A percentile compares a stretch with the other conserved stretches of the same genome.
These are phyloP conservation scores for Ophioderma brevispina DNA, from an alignment of 35 echinoderm and acorn worm species.

Conservation along the genomic window DNA sequence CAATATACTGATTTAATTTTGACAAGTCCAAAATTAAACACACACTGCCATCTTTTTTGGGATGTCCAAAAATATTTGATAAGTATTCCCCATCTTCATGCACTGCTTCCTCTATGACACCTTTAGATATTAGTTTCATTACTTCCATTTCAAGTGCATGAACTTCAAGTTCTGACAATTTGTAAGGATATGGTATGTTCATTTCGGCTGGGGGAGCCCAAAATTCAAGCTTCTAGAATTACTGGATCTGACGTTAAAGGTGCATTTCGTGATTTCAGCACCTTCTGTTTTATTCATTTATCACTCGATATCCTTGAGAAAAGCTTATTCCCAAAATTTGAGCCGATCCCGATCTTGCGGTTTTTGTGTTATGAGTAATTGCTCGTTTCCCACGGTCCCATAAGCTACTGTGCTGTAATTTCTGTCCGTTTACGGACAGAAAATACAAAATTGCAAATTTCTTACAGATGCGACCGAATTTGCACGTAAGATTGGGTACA, in stretches of 20 bases:
- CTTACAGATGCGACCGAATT: too few species aligned
- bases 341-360: too few species aligned
- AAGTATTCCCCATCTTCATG: neutral
- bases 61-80: slow-evolving; percentile 22
- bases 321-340: too few species aligned
- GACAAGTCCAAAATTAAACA: slow-evolving; percentile 50
- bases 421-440: too few species aligned
- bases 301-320: too few species aligned
- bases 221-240: slow-evolving; percentile 70
- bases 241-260: slow-evolving; percentile 56
- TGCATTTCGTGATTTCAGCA: too few species aligned
- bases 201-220: neutral
- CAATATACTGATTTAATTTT: slow-evolving; percentile 30
- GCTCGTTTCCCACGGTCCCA: too few species aligned
- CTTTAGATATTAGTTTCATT: neutral
- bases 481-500: too few species aligned
- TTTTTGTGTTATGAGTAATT: too few species aligned
- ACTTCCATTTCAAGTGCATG: slow-evolving; percentile 50
- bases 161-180: slow-evolving; percentile 22
- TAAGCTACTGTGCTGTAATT: too few species aligned
- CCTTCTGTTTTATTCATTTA: too few species aligned
- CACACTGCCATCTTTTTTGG: slow-evolving; percentile 18
- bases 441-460: too few species aligned
- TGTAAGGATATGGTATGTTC: slow-evolving; percentile 48
- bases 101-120: neutral